Conservation (phyloP, 2,888 invertebrate species). For the Bimastos eiseni region DNA sequence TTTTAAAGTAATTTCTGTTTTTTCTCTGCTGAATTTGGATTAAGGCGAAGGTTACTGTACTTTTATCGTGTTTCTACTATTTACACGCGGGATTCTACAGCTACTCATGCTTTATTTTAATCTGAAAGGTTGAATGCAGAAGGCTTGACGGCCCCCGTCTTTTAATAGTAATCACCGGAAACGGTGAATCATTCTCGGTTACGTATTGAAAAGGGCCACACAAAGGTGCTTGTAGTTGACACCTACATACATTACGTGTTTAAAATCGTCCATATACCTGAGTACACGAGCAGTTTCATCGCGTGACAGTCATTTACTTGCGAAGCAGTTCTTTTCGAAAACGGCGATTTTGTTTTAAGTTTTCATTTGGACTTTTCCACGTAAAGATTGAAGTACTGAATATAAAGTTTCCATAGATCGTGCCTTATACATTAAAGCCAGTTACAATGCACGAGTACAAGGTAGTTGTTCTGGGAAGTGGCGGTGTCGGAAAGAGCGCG, state of each 20-base stretch:
- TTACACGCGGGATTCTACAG: background rate
- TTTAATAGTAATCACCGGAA: constrained; percentile 13
- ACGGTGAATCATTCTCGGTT: constrained; percentile 7
- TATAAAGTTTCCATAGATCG: background rate
- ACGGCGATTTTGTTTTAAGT: background rate
- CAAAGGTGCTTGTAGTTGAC: background rate
- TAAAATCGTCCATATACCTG: background rate
- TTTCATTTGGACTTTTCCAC: background rate
- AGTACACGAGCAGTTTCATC: background rate
- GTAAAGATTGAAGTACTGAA: background rate
- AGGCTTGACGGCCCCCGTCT: background rate
- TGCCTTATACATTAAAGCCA: background rate
- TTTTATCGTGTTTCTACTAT: background rate
- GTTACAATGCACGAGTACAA: constrained; percentile 82
- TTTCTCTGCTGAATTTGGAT: background rate
- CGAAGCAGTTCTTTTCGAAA: background rate
- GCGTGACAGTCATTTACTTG: background rate
- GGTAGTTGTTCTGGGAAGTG: constrained; percentile 98
- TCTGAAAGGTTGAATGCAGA: background rate
- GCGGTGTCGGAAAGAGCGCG: constrained; percentile 99
- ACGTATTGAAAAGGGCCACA: constrained; percentile 6
- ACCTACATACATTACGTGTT: constrained; percentile 10
- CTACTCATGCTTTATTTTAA: background rate
- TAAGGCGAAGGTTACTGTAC: background rate
- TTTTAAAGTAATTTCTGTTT: constrained; percentile 4